Conservation (phyloP, 1,140 invertebrate genomes). For the Chironomus striatipennis region DNA sequence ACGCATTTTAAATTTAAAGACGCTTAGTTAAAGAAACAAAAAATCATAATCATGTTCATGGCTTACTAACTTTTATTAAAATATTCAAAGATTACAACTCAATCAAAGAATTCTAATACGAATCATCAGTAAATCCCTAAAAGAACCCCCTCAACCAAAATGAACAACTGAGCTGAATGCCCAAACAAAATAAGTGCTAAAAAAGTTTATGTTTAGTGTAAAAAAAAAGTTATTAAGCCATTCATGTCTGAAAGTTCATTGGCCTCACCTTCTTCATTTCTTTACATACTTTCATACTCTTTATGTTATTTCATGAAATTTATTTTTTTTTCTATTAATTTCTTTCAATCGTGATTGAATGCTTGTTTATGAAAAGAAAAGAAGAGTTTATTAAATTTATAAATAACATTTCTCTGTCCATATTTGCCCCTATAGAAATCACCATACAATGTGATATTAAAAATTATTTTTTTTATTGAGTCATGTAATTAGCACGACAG, state of each 20-base stretch:
- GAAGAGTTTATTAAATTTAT: neutral
- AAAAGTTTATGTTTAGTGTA: no score
- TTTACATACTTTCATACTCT: neutral
- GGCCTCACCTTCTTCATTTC: neutral
- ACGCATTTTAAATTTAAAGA: no score
- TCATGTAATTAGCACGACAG: neutral
- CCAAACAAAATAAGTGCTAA: no score
- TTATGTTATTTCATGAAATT: neutral
- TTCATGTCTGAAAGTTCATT: constrained; percentile 2
- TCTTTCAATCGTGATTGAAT: constrained; percentile 9
- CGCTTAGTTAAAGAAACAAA: no score
- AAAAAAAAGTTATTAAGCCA: neutral
- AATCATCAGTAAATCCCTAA: no score
- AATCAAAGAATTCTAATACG: no score
- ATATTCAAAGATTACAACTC: no score
- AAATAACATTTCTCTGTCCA: neutral
- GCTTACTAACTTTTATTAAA: no score
- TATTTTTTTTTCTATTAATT: constrained; percentile 11
- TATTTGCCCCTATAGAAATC: neutral
- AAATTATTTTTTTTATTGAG: neutral
- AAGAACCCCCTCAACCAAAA: no score
- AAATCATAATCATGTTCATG: no score
- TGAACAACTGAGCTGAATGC: no score
- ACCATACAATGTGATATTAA: constrained; percentile 4
- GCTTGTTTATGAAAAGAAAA: neutral